Conservation (phyloP, 2,797 vertebrate genomes). For the Hephaestus fuliginosus region DNA sequence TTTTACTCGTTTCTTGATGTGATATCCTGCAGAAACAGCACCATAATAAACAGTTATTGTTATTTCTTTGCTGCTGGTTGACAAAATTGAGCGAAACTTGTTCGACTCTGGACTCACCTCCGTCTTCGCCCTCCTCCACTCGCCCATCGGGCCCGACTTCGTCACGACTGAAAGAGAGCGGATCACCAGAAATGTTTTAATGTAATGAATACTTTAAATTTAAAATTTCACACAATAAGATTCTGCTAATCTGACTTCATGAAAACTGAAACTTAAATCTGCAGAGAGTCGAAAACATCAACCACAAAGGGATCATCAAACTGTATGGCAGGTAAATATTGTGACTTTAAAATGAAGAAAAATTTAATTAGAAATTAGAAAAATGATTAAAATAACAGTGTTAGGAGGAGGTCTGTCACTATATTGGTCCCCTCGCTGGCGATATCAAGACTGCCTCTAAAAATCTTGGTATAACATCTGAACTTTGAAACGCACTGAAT, state of each 20-base stretch:
- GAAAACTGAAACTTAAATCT: neutral
- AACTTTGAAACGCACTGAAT: too few species aligned
- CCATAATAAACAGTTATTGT: fast-evolving
- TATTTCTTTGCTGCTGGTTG: neutral
- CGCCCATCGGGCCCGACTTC: conserved; percentile 70
- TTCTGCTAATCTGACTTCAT: too few species aligned
- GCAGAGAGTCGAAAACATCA: neutral
- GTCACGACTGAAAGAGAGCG: conserved; percentile 70
- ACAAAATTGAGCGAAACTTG: fast-evolving
- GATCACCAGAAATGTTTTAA: neutral
- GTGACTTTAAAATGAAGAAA: too few species aligned
- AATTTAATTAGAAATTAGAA: neutral
- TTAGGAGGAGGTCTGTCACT: too few species aligned
- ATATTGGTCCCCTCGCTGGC: too few species aligned
- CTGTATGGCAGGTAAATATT: too few species aligned
- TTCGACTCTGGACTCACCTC: conserved; percentile 75
- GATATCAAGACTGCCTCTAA: too few species aligned
- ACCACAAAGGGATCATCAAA: too few species aligned
- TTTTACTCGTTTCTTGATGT: conserved; percentile 84
- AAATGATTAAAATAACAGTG: neutral
- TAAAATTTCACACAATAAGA: too few species aligned
- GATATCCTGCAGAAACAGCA: conserved; percentile 79
- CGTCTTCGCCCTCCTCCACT: conserved; percentile 81
- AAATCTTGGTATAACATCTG: too few species aligned
- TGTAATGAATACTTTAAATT: neutral